phyloP scores from a whole-genome alignment of 2,888 invertebrate genomes.

The Steinernema hermaphroditum region DNA sequence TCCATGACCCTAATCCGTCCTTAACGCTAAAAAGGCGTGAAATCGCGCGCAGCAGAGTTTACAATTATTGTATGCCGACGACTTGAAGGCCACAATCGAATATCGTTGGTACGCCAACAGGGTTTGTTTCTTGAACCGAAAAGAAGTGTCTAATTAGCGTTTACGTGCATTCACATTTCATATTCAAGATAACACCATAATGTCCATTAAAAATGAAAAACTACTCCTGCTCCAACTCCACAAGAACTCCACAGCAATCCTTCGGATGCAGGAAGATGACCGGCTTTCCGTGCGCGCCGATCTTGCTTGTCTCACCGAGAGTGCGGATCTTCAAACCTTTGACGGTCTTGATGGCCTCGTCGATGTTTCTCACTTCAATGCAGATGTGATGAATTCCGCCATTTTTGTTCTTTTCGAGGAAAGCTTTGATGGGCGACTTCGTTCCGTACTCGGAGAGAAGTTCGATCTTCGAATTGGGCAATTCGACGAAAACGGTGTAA shows the following conservation, averaged over 20 bases:
- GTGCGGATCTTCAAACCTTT: constrained; percentile 70
- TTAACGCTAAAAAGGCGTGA: too few relatives aligned
- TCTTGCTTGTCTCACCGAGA: constrained; percentile 70
- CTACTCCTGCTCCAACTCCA: constrained; percentile 71
- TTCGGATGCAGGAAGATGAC: constrained; percentile 74
- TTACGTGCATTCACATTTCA: too few relatives aligned
- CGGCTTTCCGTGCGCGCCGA: constrained; percentile 73
- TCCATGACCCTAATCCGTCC: too few relatives aligned
- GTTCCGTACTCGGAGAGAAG: constrained; percentile 72
- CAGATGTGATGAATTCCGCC: constrained; percentile 74
- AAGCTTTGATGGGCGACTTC: constrained; percentile 72
- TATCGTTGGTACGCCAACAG: too few relatives aligned
- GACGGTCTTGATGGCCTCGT: constrained; percentile 70
- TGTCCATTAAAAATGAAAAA: too few relatives aligned
- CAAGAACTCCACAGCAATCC: constrained; percentile 72
- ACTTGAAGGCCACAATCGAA: too few relatives aligned
- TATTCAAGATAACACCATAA: too few relatives aligned
- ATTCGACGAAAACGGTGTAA: constrained; percentile 72
- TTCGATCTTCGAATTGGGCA: constrained; percentile 73
- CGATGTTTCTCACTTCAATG: constrained; percentile 71
- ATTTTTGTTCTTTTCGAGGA: constrained; percentile 71
- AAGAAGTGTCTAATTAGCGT: too few relatives aligned
- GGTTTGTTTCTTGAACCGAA: too few relatives aligned
- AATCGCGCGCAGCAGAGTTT: too few relatives aligned
- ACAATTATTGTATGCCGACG: too few relatives aligned